Evolutionary conservation across 2,888 invertebrate species (phyloP).

Genomic region (Nemotelus nigrinus): DNA sequence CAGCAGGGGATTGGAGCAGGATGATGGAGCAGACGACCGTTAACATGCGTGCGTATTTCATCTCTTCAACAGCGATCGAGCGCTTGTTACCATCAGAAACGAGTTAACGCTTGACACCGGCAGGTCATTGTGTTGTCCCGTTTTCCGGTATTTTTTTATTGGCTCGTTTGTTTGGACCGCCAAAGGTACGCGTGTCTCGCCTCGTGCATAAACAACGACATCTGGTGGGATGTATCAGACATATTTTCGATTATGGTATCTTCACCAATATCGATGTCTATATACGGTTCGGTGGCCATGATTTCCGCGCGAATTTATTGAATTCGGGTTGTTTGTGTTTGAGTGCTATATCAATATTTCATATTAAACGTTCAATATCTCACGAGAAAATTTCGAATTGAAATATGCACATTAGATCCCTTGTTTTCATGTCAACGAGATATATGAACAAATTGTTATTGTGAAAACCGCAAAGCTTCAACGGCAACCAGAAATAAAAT

Average conservation of each 20-base stretch:
- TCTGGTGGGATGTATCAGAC: conserved; percentile 15
- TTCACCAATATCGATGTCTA: neutral
- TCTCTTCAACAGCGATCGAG: conserved; percentile 39
- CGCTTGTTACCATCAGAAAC: conserved; percentile 51
- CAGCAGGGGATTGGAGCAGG: neutral
- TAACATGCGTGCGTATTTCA: conserved; percentile 22
- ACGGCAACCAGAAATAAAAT: neutral
- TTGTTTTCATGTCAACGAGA: too few species aligned
- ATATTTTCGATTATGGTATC: conserved; percentile 4
- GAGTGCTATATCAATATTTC: too few species aligned
- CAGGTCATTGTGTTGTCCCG: conserved; percentile 54
- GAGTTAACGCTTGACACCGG: conserved; percentile 56
- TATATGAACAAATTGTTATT: too few species aligned
- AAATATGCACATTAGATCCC: too few species aligned
- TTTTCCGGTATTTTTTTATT: conserved; percentile 46
- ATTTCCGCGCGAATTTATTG: conserved; percentile 27
- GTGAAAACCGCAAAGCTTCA: too few species aligned
- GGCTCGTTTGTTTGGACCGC: conserved; percentile 27
- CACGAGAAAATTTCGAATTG: too few species aligned
- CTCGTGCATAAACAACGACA: conserved; percentile 33
- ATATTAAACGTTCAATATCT: too few species aligned
- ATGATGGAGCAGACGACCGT: neutral
- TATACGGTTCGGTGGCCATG: neutral
- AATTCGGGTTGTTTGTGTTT: neutral
- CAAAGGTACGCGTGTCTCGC: conserved; percentile 38